Percentiles rank a stretch among this genome's conserved stretches.
Conservation (phyloP, 2,888 invertebrate genomes). For the Tetropium fuscum region DNA sequence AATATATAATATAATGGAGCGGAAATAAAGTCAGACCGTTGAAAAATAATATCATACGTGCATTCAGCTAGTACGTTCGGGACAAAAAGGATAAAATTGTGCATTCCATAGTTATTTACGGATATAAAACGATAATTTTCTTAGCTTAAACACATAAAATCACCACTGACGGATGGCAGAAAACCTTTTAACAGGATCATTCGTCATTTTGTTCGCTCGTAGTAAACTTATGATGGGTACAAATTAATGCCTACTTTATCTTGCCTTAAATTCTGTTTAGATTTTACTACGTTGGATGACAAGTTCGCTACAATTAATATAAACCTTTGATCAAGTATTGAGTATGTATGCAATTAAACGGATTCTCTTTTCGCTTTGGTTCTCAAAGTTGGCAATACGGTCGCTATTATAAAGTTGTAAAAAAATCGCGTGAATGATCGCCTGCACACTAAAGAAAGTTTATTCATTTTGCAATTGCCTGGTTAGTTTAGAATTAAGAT, state of each 20-base stretch:
- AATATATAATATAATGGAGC: too few relatives aligned
- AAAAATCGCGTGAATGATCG: too few relatives aligned
- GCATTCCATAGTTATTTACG: slow-evolving; percentile 21
- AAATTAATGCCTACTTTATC: neutral
- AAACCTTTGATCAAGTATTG: too few relatives aligned
- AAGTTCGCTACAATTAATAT: too few relatives aligned
- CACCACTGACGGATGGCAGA: neutral
- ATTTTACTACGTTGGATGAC: slow-evolving; percentile 2
- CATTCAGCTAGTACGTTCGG: neutral
- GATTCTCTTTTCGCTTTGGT: too few relatives aligned
- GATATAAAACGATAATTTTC: slow-evolving; percentile 10
- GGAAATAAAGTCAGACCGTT: slow-evolving; percentile 15
- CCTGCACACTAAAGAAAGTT: too few relatives aligned
- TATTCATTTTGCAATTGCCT: too few relatives aligned
- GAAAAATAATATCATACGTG: slow-evolving; percentile 7
- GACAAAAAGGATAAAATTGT: neutral
- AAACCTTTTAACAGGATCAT: slow-evolving; percentile 10
- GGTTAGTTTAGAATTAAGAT: too few relatives aligned
- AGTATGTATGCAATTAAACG: too few relatives aligned
- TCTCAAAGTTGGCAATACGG: too few relatives aligned
- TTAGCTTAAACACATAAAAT: slow-evolving; percentile 9
- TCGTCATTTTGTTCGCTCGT: slow-evolving; percentile 12
- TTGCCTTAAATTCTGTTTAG: neutral
- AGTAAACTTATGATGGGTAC: slow-evolving; percentile 1
- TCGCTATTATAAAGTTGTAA: too few relatives aligned